Evolutionary conservation across 2,113 vertebrate species (phyloP), one percentile per base, ranked within the genome.

Genomic region (Peromyscus californicus): DNA sequence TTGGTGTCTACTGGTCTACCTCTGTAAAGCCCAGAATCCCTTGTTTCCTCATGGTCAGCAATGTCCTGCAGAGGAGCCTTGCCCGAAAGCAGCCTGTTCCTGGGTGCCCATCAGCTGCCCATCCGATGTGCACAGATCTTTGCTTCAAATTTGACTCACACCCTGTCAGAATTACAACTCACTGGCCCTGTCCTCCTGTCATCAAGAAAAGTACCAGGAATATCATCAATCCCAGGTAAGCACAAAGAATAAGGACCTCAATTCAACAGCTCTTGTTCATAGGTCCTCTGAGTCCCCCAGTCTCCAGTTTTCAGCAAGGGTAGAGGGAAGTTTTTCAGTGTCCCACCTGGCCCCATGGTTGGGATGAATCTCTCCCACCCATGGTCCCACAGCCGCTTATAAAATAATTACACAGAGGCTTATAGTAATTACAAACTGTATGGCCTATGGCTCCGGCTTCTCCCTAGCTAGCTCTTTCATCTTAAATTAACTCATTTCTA

Each of bases 111-210:
- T 97, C 96, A 96, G 90, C 67, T 96, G 80, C 97, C 94, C 93
- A 95, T 89, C 96, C 96, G 80, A 65, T 13, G 72, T 96, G 63
- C 6, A 54, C 54, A 36, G 83, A 93, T 10, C 87, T 98, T 88
- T 98, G 72, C 78, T 74, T 48, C 69, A 97, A 86, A 97, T 94
- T 97, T 95, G 90, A 97, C 93, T 97, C 94, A 86, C 90, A 76
- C 82, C 59, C 88, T 98, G 97, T 98, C 98, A 98, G 96, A 97
- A 94, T 78, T 65, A 10, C 45, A 15, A 84, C 79, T 97, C 94
- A 97, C 96, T 94, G 95, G 93, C 98, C 93, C 87, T 29, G 93
- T 78, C 91, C 74, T 97, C 95, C 98, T 97, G 96, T 97, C 97
- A 97, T 90, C 89, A 96, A 92, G 91, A 48, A 15, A 54, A 54